These are phyloP conservation scores for Sinocyclocheilus grahami DNA, from an alignment of 2,113 vertebrate genomes.

Conservation along the genomic window DNA sequence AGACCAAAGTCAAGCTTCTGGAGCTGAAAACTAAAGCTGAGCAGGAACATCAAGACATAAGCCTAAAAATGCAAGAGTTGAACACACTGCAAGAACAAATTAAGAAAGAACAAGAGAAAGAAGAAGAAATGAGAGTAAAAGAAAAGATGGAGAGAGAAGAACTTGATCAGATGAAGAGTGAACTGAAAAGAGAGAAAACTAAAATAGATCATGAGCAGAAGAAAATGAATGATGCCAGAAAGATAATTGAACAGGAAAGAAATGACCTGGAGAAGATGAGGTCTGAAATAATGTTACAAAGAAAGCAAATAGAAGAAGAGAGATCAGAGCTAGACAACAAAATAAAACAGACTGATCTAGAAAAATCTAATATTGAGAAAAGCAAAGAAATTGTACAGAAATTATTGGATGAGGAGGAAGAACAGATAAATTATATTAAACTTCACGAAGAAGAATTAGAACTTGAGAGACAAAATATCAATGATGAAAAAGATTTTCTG, in stretches of 20 bases:
- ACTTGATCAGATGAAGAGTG: not conserved
- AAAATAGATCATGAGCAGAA: not conserved
- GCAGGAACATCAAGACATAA: not conserved
- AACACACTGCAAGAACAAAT: not conserved
- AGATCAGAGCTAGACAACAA: not conserved
- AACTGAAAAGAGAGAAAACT: not conserved
- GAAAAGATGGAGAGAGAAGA: too few species aligned
- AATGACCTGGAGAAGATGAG: not conserved
- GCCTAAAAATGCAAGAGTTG: not conserved
- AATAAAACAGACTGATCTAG: not conserved
- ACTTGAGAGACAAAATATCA: not conserved
- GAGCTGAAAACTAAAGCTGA: not conserved
- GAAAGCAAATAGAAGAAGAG: not conserved
- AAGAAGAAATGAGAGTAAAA: too few species aligned
- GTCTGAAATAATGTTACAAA: not conserved
- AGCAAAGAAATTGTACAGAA: not conserved
- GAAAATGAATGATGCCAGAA: not conserved
- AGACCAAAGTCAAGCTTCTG: not conserved
- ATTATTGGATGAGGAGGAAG: not conserved
- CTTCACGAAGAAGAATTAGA: not conserved
- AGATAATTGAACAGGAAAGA: not conserved
- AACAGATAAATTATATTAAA: not conserved
- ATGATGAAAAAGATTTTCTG: not conserved
- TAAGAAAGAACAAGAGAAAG: too few species aligned
- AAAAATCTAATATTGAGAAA: not conserved